Base-by-base conservation (phyloP, 2,888 invertebrate genomes). In the Dryococelus australis region DNA sequence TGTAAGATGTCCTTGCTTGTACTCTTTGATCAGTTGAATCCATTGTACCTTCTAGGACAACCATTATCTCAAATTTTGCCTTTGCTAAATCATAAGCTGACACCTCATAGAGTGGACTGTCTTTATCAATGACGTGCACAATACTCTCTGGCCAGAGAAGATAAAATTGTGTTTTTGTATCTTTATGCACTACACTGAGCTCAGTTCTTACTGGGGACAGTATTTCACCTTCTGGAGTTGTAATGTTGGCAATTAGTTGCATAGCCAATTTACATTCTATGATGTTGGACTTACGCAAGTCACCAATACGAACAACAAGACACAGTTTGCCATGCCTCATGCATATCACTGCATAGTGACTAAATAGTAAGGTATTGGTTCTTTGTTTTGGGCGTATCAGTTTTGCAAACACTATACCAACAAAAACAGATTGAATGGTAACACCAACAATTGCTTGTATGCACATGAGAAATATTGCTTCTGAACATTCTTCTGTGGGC, bases 121-220 rank as follows among this genome's bases (percentile, higher is more conserved):
- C 91, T 16, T 93, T 94, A 91, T 97, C 96, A 89, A 98, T 98
- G 88, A 94, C 94, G 92, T 98, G 98, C 20, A 96, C 96, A 16
- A 98, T 95, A 1, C 97, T 97, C 90, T 97, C 95, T 0, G 98
- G 98, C 98, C 98, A 98, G 79, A 97, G 94, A 83, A 97, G 94
- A 90, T 97, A 96, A n/a, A 95, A 92, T 12, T 43, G 16, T 28
- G 83, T 83, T 65, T 65, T 65, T 24, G 65, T 65, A 2, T 65
- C 13, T n/a, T 65, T 65, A 20, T 65, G 65, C 65, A 65, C 20
- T 20, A 24, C 65, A 1, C 1, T 83, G 35, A 83, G 28, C 35
- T 83, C 83, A 35, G 35, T 83, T 24, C 83, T 83, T 35, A 83
- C 24, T 9, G 83, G 83, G 8, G 83, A 83, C 35, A 83, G 83